Base-by-base conservation (phyloP, 2,113 vertebrate genomes). In the Hipposideros armiger region DNA sequence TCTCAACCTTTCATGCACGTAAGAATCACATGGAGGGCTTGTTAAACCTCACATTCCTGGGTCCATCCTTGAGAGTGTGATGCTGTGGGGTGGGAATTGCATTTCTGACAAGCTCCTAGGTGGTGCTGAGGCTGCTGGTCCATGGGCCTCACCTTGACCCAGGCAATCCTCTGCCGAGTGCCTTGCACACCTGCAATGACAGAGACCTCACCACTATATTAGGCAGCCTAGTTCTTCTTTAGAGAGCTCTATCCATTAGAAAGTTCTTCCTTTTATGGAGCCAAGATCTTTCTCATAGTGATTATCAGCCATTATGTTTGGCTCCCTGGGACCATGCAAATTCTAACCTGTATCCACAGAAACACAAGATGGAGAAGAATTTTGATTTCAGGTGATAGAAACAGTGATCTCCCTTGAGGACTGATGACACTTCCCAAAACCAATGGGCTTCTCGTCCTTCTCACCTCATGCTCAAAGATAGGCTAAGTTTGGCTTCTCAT, bases 1-100 rank as follows among this genome's bases (percentile, higher is more conserved):
- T 42, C 9, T n/a, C 36, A 16, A n/a, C 36, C 74, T 66, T n/a
- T 26, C 10, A 22, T 11, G 60, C 47, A 7, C 0, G 0, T 13
- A 14, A 56, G 16, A 67, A 50, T 66, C 69, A 52, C 32, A 1
- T 2, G 5, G 11, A 26, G 4, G 11, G 11, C 36, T 74, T 40
- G 56, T 28, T 67, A 40, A 54, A 80, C 17, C n/a, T 56, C 66
- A 19, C 17, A 56, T 40, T 32, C 26, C 20, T 24, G 32, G 47
- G 7, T 36, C 16, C 52, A 22, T 80, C 32, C 47, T 28, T 5
- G 60, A 60, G 40, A 72, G 47, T 28, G 78, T n/a, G 36, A 45
- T 45, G 64, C 50, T 20, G 0, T 5, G 2, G 58, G 16, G 26
- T 4, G 30, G 64, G 58, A 56, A 42, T 45, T 52, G 56, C 72